Base-by-base conservation (phyloP, 2,113 vertebrate genomes). In the Asarcornis scutulata region DNA sequence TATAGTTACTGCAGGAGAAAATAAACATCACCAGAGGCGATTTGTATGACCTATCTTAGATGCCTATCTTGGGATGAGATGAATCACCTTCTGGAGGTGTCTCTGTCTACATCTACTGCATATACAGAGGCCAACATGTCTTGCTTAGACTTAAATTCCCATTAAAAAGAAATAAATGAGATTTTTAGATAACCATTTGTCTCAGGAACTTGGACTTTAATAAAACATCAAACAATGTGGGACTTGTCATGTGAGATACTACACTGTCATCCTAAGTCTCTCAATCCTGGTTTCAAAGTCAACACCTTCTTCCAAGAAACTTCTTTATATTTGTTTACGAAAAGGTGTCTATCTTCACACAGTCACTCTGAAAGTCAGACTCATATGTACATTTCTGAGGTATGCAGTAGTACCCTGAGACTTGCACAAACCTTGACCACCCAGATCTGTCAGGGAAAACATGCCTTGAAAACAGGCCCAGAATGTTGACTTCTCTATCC, bases 41-140 rank as follows among this genome's bases (percentile, higher is more conserved):
- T 78, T 55, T 67, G 0, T 81, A 50, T 67, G 60, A 92, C 64
- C 88, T 95, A 40, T 95, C 88, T 86, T 75, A 81, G 68, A 95
- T 93, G 26, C 52, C 64, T 93, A 94, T 96, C 94, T 88, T 63
- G 83, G 25, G 56, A 74, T 68, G 60, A 84, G 76, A 84, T 92
- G 68, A 96, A 89, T 94, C 88, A 91, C 60, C 32, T 95, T 93
- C 74, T 95, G 67, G 52, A 93, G 92, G 26, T 93, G 90, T 79
- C 64, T 96, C 38, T 72, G 94, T 83, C 87, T 90, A 8, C 32
- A n/a, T 67, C 76, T 71, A 50, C 50, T 77, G 32, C 13, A 46
- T 50, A 74, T 26, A 71, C 36, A 92, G 67, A 93, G 25, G 50
- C 27, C 40, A 83, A 73, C 2, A 1, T 46, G 31, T 62, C 90